These are phyloP conservation scores for Pollenia amentaria DNA, from an alignment of 2,888 invertebrate genomes.

Conservation along the genomic window DNA sequence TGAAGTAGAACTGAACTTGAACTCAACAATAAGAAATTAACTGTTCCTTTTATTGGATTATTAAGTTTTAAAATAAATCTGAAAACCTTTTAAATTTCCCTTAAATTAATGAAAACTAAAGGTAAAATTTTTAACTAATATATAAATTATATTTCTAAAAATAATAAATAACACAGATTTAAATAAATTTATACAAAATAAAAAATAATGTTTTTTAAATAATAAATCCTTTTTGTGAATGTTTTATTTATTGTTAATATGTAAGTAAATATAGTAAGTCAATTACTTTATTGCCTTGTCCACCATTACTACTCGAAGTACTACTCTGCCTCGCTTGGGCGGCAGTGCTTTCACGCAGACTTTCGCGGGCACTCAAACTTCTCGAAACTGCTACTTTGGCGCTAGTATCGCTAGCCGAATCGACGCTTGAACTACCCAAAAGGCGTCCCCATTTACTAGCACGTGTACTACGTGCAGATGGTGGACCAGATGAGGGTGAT, in stretches of 20 bases:
- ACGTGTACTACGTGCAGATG: conserved; percentile 86
- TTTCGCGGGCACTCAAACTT: conserved; percentile 86
- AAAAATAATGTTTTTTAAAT: not conserved
- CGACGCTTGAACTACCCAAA: conserved; percentile 91
- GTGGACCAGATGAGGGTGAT: conserved; percentile 85
- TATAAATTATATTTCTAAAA: not conserved
- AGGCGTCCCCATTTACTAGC: conserved; percentile 93
- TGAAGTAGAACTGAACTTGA: too few species aligned
- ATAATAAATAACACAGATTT: not conserved
- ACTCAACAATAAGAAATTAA: too few species aligned
- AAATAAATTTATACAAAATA: not conserved
- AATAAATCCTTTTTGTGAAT: not conserved
- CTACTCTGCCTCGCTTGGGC: conserved; percentile 85
- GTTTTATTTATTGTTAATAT: conserved; percentile 3
- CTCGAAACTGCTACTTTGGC: conserved; percentile 86
- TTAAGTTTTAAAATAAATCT: not conserved
- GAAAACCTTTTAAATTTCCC: conserved; percentile 36
- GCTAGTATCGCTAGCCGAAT: conserved; percentile 89
- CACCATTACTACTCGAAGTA: conserved; percentile 85
- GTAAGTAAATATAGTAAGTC: conserved; percentile 43
- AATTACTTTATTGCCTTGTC: conserved; percentile 85
- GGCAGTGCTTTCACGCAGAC: conserved; percentile 85
- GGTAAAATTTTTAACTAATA: not conserved
- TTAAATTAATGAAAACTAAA: not conserved
- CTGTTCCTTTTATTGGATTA: too few species aligned